Evolutionary conservation across 2,797 vertebrate genomes (phyloP).

Genomic region (Xiphophorus birchmanni): DNA sequence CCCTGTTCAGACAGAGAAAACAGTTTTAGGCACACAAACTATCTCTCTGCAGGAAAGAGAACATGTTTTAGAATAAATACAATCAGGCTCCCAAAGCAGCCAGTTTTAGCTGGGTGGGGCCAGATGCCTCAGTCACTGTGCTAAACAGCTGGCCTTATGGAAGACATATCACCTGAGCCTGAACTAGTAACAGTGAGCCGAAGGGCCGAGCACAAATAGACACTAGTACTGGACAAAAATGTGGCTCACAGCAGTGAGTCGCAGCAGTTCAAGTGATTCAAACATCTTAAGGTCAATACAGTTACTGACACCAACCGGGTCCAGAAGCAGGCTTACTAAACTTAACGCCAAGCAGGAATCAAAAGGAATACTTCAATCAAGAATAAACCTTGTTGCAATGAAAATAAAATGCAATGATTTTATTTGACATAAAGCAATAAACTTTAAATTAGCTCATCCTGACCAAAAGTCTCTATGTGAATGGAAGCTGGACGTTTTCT

Average conservation of each 20-base stretch:
- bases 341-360: background rate
- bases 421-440: background rate
- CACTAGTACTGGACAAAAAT: conserved; percentile 32
- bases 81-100: conserved; percentile 35
- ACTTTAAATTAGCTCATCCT: background rate
- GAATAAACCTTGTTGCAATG: background rate
- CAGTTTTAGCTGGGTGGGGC: conserved; percentile 54
- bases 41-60: conserved; percentile 18
- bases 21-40: background rate
- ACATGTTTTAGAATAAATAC: conserved; percentile 21
- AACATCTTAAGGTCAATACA: conserved; percentile 21
- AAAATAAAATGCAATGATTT: background rate
- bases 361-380: background rate
- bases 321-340: background rate
- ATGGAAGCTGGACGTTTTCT: background rate
- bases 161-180: conserved; percentile 39
- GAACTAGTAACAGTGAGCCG: conserved; percentile 13
- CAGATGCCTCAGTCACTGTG: background rate
- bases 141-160: conserved; percentile 32
- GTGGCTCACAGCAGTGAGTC: conserved; percentile 26
- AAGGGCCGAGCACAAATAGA: conserved; percentile 28
- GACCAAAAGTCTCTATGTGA: background rate
- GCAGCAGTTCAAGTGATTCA: conserved; percentile 26
- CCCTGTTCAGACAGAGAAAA: conserved; percentile 52
- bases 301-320: background rate